Conservation (phyloP, 2,888 invertebrate species). For the Boloria selene region DNA sequence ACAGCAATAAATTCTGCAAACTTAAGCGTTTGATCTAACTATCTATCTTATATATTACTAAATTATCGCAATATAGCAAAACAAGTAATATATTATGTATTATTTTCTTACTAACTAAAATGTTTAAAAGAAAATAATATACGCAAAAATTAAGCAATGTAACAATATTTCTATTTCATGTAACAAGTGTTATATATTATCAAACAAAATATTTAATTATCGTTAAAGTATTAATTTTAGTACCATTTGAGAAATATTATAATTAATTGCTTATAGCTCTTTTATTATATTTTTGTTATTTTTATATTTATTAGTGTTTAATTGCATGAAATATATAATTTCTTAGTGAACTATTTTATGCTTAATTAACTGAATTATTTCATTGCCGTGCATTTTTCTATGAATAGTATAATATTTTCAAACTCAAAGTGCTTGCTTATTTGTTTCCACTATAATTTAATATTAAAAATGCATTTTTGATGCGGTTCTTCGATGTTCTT, state of each 20-base stretch:
- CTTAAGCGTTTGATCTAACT: constrained; percentile 29
- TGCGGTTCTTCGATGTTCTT: constrained; percentile 22
- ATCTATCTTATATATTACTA: constrained; percentile 16
- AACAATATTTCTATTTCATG: not conserved
- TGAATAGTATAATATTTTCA: not conserved
- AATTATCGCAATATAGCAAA: constrained; percentile 20
- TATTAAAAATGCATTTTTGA: not conserved
- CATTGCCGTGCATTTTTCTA: constrained; percentile 2
- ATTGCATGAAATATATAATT: not conserved
- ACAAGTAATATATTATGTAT: constrained; percentile 2
- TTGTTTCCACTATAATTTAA: not conserved
- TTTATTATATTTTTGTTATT: not conserved
- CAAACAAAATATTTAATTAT: constrained; percentile 3
- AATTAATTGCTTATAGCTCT: not conserved
- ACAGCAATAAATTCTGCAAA: constrained; percentile 33
- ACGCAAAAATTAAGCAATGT: not conserved
- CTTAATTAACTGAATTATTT: constrained; percentile 6
- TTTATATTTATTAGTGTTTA: constrained; percentile 7
- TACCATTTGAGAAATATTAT: constrained; percentile 8
- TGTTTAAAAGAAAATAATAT: constrained; percentile 2
- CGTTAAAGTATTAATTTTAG: constrained; percentile 9
- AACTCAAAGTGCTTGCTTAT: not conserved
- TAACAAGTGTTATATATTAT: not conserved
- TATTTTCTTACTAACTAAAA: constrained; percentile 4
- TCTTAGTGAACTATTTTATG: constrained; percentile 1